These are phyloP conservation scores for Neoniphon sammara DNA, from an alignment of 2,797 vertebrate genomes.

Conservation along the genomic window DNA sequence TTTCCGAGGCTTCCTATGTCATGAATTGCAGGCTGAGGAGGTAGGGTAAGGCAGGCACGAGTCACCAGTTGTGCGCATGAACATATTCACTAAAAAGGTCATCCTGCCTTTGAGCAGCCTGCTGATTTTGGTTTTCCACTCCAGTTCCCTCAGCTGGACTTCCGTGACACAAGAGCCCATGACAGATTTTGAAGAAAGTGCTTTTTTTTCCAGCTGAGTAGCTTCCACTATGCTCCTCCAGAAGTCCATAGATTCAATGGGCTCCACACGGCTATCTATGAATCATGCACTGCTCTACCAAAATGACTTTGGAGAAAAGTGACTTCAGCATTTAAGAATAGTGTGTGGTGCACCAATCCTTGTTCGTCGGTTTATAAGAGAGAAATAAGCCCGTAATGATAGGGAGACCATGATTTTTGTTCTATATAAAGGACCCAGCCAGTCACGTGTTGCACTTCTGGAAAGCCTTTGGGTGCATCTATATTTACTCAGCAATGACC, in stretches of 20 bases:
- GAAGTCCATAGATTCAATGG: constrained; percentile 19
- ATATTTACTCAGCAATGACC: constrained; percentile 70
- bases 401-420: constrained; percentile 41
- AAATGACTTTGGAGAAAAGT: constrained; percentile 36
- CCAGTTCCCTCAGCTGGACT: constrained; percentile 63
- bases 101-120: constrained; percentile 39
- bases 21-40: background rate
- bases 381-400: constrained; percentile 52
- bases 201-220: constrained; percentile 45
- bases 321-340: constrained; percentile 40
- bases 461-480: constrained; percentile 63
- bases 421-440: constrained; percentile 52
- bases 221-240: constrained; percentile 24
- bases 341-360: constrained; percentile 26
- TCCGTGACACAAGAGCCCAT: constrained; percentile 45
- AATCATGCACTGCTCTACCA: constrained; percentile 22
- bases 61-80: constrained; percentile 16
- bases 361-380: constrained; percentile 24
- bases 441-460: constrained; percentile 56
- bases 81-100: constrained; percentile 24
- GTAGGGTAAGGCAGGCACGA: background rate
- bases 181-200: constrained; percentile 41
- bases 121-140: constrained; percentile 66
- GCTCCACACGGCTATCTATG: constrained; percentile 23
- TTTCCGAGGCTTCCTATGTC: background rate